Conservation (phyloP, 2,888 invertebrate species). For the Tineola bisselliella region DNA sequence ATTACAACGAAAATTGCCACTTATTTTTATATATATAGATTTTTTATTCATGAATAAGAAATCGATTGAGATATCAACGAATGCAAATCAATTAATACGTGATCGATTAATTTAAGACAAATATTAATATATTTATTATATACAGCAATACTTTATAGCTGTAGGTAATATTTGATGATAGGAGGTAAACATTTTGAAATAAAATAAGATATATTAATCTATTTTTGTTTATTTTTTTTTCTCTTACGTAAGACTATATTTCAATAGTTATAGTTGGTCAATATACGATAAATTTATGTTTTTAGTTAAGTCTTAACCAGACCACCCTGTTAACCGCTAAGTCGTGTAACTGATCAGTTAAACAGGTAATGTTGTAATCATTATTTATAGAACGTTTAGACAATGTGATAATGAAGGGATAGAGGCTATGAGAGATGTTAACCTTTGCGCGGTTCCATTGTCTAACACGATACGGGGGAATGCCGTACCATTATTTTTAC, state of each 20-base stretch:
- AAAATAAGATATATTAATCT: no score
- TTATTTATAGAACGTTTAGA: conserved; percentile 16
- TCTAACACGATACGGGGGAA: neutral
- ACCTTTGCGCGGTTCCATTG: neutral
- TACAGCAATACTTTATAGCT: no score
- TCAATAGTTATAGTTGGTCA: no score
- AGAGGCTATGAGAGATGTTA: conserved; percentile 11
- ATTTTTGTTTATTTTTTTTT: no score
- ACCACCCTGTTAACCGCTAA: conserved; percentile 1
- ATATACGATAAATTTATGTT: no score
- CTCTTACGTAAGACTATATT: no score
- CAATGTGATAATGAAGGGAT: conserved; percentile 16
- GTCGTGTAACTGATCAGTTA: neutral
- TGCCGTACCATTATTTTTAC: no score
- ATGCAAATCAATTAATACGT: neutral
- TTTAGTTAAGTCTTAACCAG: neutral
- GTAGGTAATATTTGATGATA: no score
- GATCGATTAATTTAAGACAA: neutral
- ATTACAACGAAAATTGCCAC: no score
- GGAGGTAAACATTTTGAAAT: no score
- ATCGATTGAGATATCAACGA: neutral
- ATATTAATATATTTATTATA: neutral
- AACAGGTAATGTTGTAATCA: conserved; percentile 8
- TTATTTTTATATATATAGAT: no score
- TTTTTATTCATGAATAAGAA: neutral